These are phyloP conservation scores for Sander lucioperca DNA, from an alignment of 2,113 vertebrate species.

Conservation along the genomic window DNA sequence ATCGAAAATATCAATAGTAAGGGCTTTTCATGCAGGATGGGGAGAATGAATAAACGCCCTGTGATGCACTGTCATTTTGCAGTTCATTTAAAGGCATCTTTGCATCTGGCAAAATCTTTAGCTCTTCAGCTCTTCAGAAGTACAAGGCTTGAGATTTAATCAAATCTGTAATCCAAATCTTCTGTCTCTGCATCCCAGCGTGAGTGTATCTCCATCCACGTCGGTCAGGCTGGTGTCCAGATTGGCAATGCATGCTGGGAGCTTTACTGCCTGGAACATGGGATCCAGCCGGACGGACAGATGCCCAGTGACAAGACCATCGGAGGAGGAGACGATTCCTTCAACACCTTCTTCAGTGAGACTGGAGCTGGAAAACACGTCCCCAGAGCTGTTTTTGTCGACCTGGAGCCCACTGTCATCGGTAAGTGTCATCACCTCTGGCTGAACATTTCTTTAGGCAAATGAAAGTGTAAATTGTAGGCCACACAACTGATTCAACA, in stretches of 20 bases:
- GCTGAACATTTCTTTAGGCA: background rate
- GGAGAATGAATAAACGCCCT: background rate
- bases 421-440: conserved; percentile 71
- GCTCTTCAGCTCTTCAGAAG: too few species aligned
- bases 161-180: too few species aligned
- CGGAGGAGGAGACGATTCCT: conserved; percentile 89
- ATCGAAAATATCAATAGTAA: background rate
- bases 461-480: background rate
- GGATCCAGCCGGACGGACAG: conserved; percentile 82
- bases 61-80: background rate
- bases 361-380: conserved; percentile 90
- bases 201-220: conserved; percentile 82
- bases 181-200: conserved; percentile 58
- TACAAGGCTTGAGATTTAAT: too few species aligned
- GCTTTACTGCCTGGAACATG: conserved; percentile 82
- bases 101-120: background rate
- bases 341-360: conserved; percentile 93
- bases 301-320: conserved; percentile 81
- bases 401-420: conserved; percentile 90
- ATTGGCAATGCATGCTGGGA: conserved; percentile 84
- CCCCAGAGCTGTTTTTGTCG: conserved; percentile 89
- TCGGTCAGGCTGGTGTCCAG: conserved; percentile 83
- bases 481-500: background rate
- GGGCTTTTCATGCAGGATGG: background rate
- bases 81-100: background rate